Evolutionary conservation across 1,140 invertebrate genomes (phyloP).

Genomic region (Colletes gigas): DNA sequence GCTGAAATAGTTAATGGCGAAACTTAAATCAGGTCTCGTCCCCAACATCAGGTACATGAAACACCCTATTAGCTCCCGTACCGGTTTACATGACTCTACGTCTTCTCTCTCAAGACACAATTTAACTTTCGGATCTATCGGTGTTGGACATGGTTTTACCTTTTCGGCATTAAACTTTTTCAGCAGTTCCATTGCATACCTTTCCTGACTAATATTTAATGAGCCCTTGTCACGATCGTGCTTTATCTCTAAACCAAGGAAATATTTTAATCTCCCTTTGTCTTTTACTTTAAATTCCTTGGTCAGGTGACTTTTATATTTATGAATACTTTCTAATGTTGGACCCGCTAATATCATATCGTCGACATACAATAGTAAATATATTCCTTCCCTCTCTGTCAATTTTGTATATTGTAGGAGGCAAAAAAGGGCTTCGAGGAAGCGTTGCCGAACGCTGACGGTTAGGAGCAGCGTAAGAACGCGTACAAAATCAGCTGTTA

Average conservation of each 20-base stretch:
- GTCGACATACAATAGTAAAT: too few species aligned
- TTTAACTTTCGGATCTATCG: slow-evolving; percentile 29
- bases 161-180: slow-evolving; percentile 50
- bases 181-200: slow-evolving; percentile 40
- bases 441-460: too few species aligned
- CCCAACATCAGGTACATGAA: neutral
- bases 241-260: slow-evolving; percentile 49
- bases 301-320: slow-evolving; percentile 40
- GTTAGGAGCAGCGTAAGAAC: too few species aligned
- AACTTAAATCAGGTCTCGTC: neutral
- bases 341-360: too few species aligned
- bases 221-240: slow-evolving; percentile 15
- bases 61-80: neutral
- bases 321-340: slow-evolving; percentile 8
- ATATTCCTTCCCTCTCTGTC: too few species aligned
- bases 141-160: slow-evolving; percentile 37
- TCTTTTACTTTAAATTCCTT: slow-evolving; percentile 27
- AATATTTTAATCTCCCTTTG: slow-evolving; percentile 47
- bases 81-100: neutral
- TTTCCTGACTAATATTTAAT: slow-evolving; percentile 31
- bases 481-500: too few species aligned
- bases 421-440: too few species aligned
- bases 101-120: neutral
- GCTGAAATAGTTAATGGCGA: slow-evolving; percentile 17
- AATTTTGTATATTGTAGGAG: too few species aligned